Base-by-base conservation (phyloP, 2,797 vertebrate species). In the Aselliscus stoliczkanus region DNA sequence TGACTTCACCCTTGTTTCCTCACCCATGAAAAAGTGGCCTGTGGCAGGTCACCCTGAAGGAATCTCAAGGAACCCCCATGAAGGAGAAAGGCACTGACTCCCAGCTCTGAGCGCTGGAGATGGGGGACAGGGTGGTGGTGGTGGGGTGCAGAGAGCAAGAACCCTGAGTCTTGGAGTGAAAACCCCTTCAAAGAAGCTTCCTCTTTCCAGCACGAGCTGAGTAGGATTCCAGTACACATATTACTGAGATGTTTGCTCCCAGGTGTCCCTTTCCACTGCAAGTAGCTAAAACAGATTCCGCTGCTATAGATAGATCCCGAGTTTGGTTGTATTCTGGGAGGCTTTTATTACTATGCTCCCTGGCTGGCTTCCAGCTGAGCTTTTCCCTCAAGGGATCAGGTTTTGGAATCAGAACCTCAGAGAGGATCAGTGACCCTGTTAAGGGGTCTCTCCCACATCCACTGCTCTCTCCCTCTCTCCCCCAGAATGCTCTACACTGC, bases 191-290 rank as follows among this genome's bases (percentile, higher is more conserved):
- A 34, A 95, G 88, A 70, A 52, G 23, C 94, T 92, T 81, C 50
- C 56, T 64, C 94, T 92, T 93, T 80, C 72, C 93, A 94, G 92
- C 91, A 92, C 65, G 73, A 76, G 86, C 84, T 75, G 52, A 37
- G 23, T 92, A 77, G 37, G 94, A 97, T 39, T 79, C 93, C 92
- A 93, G 93, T 90, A 95, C 95, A 88, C 82, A 97, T 92, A 94
- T 96, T 97, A 97, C 94, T 90, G 95, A 97, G 91, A 85, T 97
- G 15, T 97, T 98, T 98, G 92, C 96, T 98, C 94, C 94, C 1
- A 37, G 88, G 93, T 97, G 96, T 97, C 83, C 39, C 95, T 97
- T 92, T 94, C 87, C 93, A 92, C 95, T 97, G 85, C 8, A 52
- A 97, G 96, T 0, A 4, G 94, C 95, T 94, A 87, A 93, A 90